A percentile compares a stretch with the other conserved stretches of the same genome.
phyloP scores from a whole-genome alignment of 2,113 vertebrate species.

The Aptenodytes patagonicus region DNA sequence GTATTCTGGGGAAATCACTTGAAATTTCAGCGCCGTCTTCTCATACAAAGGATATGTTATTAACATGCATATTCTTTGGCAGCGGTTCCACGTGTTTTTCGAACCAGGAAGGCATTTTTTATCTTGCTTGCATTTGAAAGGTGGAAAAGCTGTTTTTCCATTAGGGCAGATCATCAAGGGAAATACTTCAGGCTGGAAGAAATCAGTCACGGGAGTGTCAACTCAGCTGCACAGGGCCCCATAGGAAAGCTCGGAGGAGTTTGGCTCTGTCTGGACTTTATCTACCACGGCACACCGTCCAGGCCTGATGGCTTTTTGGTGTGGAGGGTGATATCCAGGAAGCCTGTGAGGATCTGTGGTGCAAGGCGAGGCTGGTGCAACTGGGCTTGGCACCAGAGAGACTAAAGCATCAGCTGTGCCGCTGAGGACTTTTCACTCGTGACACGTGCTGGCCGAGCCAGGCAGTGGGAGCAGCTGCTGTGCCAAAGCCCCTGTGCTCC shows the following conservation, averaged over 20 bases:
- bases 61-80: conserved; percentile 34
- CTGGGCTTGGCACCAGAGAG: neutral
- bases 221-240: conserved; percentile 31
- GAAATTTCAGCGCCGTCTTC: neutral
- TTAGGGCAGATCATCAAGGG: conserved; percentile 29
- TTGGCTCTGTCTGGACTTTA: conserved; percentile 26
- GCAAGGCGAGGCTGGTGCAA: neutral
- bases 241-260: neutral
- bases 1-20: conserved; percentile 31
- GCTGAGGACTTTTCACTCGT: neutral
- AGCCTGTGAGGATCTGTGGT: neutral
- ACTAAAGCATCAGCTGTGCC: neutral
- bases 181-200: conserved; percentile 56
- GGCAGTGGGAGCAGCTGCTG: neutral
- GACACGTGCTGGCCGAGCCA: neutral
- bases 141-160: conserved; percentile 46
- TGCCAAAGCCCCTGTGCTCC: neutral
- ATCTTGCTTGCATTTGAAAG: conserved; percentile 47
- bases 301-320: neutral
- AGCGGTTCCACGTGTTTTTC: neutral
- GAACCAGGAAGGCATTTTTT: conserved; percentile 46
- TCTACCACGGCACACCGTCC: neutral
- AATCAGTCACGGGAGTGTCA: conserved; percentile 45
- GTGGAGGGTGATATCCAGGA: neutral
- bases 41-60: conserved; percentile 27